Base-by-base conservation (phyloP, 2,888 invertebrate species). In the Perdita meconis region DNA sequence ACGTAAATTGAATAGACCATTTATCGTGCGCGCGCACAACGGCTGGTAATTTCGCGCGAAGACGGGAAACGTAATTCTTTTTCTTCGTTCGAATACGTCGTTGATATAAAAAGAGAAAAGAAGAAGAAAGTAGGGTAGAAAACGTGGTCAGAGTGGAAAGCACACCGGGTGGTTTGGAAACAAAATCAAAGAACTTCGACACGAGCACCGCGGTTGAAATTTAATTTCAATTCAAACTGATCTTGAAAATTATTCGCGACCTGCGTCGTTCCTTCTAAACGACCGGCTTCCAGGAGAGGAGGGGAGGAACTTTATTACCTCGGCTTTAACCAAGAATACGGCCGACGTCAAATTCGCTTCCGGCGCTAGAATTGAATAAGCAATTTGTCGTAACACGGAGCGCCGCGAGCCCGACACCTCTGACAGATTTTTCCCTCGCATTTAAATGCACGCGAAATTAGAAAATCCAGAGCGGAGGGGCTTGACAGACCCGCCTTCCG, bases 1-100 rank as follows among this genome's bases (percentile, higher is more conserved):
- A 63, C 50, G 73, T 77, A 81, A 73, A 80, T 80, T 80, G 81
- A 81, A 81, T 76, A 64, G 67, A 51, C 53, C 64, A 71, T 65
- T 66, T 78, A 74, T 69, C 63, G 64, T 47, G 44, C 55, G 24
- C 30, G 42, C 42, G 55, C 38, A 36, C 53, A 53, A 40, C 47
- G 24, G 10, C 26, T 22, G 19, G 47, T 40, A 56, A 73, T 72
- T 61, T 47, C 55, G 73, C 44, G 34, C 38, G 22, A 36, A 72
- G 44, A 55, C 34, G 16, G 19, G 13, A 24, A 1, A 30, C 16
- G 40, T 36, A 13, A 55, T 47, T 19, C 2, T 30, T 2, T 30
- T 2, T 47, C 38, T n/a, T 44, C 6, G 10, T 55, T 51, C 38
- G 16, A 51, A 40, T 30, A 40, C 30, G 42, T 26, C 10, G 19